Evolutionary conservation across 2,797 vertebrate species (phyloP).

Genomic region (Pitangus sulphuratus): DNA sequence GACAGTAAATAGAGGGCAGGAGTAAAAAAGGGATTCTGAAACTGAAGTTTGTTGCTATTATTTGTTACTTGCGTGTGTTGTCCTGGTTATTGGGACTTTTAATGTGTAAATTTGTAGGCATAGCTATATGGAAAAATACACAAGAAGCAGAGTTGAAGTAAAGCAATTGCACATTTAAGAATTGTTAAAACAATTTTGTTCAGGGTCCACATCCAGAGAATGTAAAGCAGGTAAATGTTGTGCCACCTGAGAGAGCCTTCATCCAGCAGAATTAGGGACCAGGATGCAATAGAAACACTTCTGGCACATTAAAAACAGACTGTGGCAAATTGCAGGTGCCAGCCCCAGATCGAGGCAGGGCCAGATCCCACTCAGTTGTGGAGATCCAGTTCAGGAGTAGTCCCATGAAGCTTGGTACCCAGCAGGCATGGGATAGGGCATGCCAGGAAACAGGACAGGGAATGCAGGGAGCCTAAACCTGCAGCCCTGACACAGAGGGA

Average conservation of each 20-base stretch:
- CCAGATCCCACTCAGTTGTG: neutral
- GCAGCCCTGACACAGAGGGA: neutral
- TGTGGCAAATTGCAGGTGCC: neutral
- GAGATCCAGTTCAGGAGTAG: neutral
- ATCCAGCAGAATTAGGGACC: neutral
- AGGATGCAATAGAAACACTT: neutral
- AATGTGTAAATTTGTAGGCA: neutral
- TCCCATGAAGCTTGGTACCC: neutral
- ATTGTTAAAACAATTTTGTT: neutral
- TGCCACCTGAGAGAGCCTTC: neutral
- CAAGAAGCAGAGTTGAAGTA: neutral
- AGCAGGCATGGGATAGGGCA: fast-evolving
- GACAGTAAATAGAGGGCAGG: neutral
- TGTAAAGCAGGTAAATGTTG: neutral
- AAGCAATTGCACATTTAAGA: neutral
- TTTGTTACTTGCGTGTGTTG: neutral
- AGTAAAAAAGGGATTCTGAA: neutral
- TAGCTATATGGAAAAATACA: neutral
- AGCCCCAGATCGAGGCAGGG: fast-evolving
- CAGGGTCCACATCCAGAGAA: neutral
- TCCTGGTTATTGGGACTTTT: neutral
- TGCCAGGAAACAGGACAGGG: neutral
- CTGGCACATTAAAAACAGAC: neutral
- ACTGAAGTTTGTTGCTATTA: neutral
- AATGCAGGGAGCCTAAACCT: neutral